Conservation (phyloP, 1,140 invertebrate genomes). For the Zaprionus taronus region DNA sequence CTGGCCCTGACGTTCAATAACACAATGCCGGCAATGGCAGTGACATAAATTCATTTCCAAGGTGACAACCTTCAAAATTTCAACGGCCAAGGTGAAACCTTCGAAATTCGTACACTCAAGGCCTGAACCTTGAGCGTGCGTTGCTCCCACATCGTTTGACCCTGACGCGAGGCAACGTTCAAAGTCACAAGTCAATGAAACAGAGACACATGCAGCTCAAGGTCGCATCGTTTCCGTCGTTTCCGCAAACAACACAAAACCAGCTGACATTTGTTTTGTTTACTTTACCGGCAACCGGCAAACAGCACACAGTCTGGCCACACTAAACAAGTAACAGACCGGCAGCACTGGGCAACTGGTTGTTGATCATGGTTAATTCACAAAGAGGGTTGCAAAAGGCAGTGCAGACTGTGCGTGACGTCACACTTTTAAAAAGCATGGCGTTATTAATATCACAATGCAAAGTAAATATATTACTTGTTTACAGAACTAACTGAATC, state of each 20-base stretch:
- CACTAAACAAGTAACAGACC: constrained; percentile 21
- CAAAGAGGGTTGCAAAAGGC: constrained; percentile 1
- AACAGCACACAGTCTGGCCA: constrained; percentile 19
- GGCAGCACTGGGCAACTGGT: constrained; percentile 29
- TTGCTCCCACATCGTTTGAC: constrained; percentile 68
- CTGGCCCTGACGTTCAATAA: constrained; percentile 62
- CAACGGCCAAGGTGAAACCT: constrained; percentile 73
- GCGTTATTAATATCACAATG: not conserved
- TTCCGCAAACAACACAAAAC: constrained; percentile 64
- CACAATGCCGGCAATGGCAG: constrained; percentile 45
- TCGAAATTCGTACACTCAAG: constrained; percentile 72
- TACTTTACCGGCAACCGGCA: constrained; percentile 49
- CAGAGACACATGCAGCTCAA: constrained; percentile 53
- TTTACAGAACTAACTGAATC: too few relatives aligned
- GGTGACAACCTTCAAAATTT: constrained; percentile 67
- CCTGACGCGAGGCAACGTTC: constrained; percentile 53
- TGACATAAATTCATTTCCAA: constrained; percentile 74
- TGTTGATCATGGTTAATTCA: constrained; percentile 1
- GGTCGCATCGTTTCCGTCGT: constrained; percentile 40
- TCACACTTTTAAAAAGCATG: not conserved
- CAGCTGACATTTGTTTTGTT: constrained; percentile 44
- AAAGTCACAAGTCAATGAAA: constrained; percentile 69
- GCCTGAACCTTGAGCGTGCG: constrained; percentile 71
- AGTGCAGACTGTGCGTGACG: constrained; percentile 8
- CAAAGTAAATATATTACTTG: not conserved